Evolutionary conservation across 2,888 invertebrate genomes (phyloP).

Genomic region (Pasiphila rectangulata): DNA sequence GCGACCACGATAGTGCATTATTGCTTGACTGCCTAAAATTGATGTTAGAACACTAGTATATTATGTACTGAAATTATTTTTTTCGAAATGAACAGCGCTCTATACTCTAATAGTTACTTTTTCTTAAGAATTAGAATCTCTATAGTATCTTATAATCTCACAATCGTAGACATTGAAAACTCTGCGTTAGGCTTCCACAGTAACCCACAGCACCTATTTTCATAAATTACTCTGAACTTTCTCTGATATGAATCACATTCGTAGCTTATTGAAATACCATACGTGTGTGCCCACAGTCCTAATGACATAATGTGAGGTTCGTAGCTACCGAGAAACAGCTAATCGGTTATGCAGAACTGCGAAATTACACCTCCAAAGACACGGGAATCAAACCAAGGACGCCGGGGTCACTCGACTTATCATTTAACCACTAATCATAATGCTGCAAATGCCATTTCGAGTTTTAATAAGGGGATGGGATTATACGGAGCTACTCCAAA

Average conservation of each 20-base stretch:
- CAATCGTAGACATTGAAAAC: too few relatives aligned
- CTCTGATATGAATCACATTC: conserved; percentile 1
- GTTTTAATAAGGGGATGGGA: conserved; percentile 68
- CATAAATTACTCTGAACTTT: neutral
- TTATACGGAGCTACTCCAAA: conserved; percentile 34
- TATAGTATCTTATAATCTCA: neutral
- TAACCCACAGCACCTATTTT: neutral
- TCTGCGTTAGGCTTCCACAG: too few relatives aligned
- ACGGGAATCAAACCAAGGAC: conserved; percentile 77
- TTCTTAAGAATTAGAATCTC: too few relatives aligned
- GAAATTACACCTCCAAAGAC: conserved; percentile 78
- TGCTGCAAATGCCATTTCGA: conserved; percentile 74
- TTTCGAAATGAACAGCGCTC: too few relatives aligned
- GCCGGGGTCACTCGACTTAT: conserved; percentile 72
- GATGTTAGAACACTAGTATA: too few relatives aligned
- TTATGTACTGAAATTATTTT: too few relatives aligned
- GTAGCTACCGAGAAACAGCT: conserved; percentile 74
- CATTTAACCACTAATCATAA: conserved; percentile 77
- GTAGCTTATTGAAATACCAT: conserved; percentile 40
- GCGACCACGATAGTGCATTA: too few relatives aligned
- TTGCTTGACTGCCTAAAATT: too few relatives aligned
- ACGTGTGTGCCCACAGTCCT: conserved; percentile 53
- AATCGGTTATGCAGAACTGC: conserved; percentile 75
- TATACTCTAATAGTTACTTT: too few relatives aligned
- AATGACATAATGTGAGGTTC: conserved; percentile 73